A percentile compares a stretch with the other conserved stretches of the same genome.
Conservation (phyloP, 1,140 invertebrate species). For the Drosophila bifasciata region DNA sequence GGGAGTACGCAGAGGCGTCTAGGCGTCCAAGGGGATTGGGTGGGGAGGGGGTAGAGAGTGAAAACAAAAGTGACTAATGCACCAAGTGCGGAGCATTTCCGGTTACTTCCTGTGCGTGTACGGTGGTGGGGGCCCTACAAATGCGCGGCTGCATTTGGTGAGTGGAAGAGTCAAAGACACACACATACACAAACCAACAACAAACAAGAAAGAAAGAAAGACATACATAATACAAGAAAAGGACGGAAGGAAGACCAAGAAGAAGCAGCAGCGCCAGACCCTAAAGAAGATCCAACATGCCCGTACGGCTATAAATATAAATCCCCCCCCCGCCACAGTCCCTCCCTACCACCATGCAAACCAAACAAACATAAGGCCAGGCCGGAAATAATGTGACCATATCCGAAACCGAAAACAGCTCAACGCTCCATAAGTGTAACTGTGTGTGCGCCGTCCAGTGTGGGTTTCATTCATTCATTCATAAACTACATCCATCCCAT, state of each 20-base stretch:
- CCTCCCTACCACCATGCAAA: too few relatives aligned
- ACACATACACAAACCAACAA: not conserved
- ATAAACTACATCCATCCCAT: constrained; percentile 45
- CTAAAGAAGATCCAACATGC: constrained; percentile 14
- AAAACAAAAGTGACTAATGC: constrained; percentile 81
- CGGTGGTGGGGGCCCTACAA: constrained; percentile 45
- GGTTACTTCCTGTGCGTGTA: constrained; percentile 77
- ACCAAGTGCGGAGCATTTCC: constrained; percentile 62
- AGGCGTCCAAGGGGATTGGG: not conserved
- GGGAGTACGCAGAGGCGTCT: not conserved
- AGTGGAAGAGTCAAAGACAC: constrained; percentile 37
- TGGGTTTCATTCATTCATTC: constrained; percentile 59
- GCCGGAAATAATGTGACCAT: constrained; percentile 78
- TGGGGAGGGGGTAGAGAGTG: constrained; percentile 37
- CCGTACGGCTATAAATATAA: too few relatives aligned
- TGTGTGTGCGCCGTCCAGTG: not conserved
- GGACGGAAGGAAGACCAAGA: constrained; percentile 18
- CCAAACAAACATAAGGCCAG: constrained; percentile 61
- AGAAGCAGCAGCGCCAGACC: constrained; percentile 6
- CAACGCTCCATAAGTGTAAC: constrained; percentile 6
- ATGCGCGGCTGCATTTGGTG: constrained; percentile 61
- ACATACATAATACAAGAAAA: not conserved
- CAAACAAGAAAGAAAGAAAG: constrained; percentile 6
- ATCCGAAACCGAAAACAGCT: constrained; percentile 44
- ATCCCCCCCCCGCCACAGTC: too few relatives aligned